These are phyloP conservation scores for Drosophila anomelani DNA, from an alignment of 2,888 invertebrate species.

Conservation along the genomic window DNA sequence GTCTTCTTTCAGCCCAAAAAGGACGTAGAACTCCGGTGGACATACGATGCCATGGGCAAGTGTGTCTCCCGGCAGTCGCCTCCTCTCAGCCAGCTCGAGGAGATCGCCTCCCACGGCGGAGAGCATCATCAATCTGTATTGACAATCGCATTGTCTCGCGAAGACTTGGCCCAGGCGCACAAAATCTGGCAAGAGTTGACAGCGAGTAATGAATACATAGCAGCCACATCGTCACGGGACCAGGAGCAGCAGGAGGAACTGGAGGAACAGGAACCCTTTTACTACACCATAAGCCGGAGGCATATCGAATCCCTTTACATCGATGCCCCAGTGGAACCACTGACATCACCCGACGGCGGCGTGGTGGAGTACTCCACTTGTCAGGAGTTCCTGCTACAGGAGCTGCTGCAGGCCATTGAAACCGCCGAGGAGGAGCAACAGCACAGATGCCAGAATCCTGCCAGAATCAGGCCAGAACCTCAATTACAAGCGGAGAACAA, in stretches of 20 bases:
- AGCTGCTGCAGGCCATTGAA: slow-evolving; percentile 50
- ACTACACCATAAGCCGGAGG: slow-evolving; percentile 61
- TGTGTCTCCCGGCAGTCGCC: slow-evolving; percentile 84
- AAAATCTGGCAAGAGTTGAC: slow-evolving; percentile 73
- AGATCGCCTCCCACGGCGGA: slow-evolving; percentile 22
- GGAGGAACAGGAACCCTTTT: slow-evolving; percentile 57
- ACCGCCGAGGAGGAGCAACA: slow-evolving; percentile 27
- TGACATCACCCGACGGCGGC: slow-evolving; percentile 44
- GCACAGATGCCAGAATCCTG: slow-evolving; percentile 5
- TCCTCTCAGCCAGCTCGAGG: slow-evolving; percentile 41
- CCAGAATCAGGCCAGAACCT: slow-evolving; percentile 25
- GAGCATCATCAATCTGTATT: slow-evolving; percentile 77
- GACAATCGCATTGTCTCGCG: slow-evolving; percentile 82
- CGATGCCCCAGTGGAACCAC: slow-evolving; percentile 55
- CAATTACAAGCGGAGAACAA: slow-evolving; percentile 31
- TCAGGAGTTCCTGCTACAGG: slow-evolving; percentile 70
- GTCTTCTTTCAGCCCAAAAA: neutral
- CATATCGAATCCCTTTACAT: slow-evolving; percentile 68
- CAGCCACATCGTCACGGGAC: slow-evolving; percentile 37
- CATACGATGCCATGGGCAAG: slow-evolving; percentile 83
- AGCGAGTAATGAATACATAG: slow-evolving; percentile 77
- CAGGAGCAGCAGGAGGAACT: slow-evolving; percentile 13
- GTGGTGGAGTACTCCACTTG: slow-evolving; percentile 59
- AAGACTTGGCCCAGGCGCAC: slow-evolving; percentile 80
- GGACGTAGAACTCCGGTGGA: neutral